These are phyloP conservation scores for Lagorchestes hirsutus DNA, from an alignment of 2,797 vertebrate genomes.

Conservation along the genomic window DNA sequence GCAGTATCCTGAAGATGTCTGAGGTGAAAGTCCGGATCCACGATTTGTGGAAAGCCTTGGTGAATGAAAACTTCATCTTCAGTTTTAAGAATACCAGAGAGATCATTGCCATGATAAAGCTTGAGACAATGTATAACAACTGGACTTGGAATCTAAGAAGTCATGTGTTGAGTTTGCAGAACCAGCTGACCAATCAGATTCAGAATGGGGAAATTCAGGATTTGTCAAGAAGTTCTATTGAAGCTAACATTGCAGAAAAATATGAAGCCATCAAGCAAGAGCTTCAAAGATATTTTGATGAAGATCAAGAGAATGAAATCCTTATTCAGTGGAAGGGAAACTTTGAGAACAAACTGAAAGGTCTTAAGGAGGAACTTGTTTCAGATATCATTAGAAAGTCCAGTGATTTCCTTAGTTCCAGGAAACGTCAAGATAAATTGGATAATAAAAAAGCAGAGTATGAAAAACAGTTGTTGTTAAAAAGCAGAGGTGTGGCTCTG, in stretches of 20 bases:
- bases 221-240: constrained; percentile 4
- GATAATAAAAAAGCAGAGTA: too few species aligned
- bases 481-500: too few species aligned
- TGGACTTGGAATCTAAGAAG: constrained; percentile 85
- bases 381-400: too few species aligned
- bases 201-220: constrained; percentile 67
- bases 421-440: too few species aligned
- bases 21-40: constrained; percentile 81
- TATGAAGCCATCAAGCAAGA: constrained; percentile 61
- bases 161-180: constrained; percentile 78
- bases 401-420: too few species aligned
- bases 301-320: too few species aligned
- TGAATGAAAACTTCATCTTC: constrained; percentile 88
- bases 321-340: too few species aligned
- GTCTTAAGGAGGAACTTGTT: too few species aligned
- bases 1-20: constrained; percentile 74
- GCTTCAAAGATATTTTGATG: constrained; percentile 52
- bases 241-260: constrained; percentile 53
- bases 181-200: constrained; percentile 77
- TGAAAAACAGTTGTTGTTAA: too few species aligned
- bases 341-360: too few species aligned
- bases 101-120: constrained; percentile 81
- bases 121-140: constrained; percentile 82
- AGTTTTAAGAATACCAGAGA: constrained; percentile 86
- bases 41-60: constrained; percentile 85